Evolutionary conservation across 2,888 invertebrate genomes (phyloP).

Genomic region (Dysmachus trigonus): DNA sequence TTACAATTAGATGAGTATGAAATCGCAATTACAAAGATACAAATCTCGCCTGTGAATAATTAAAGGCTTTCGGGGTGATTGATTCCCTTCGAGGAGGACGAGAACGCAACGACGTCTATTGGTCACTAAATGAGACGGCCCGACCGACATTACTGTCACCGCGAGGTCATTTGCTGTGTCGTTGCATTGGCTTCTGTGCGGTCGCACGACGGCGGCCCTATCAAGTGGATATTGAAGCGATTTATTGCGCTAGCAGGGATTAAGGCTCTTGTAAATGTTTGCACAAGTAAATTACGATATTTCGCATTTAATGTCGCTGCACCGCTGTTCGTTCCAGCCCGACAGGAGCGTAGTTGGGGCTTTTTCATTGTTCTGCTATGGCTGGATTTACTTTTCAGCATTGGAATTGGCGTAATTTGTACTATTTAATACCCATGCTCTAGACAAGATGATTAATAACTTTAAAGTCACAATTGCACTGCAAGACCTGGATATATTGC

Average conservation of each 20-base stretch:
- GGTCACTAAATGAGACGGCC: background rate
- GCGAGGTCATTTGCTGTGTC: background rate
- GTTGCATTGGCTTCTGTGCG: background rate
- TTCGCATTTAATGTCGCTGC: background rate
- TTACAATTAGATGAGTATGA: slow-evolving; percentile 6
- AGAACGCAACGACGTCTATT: background rate
- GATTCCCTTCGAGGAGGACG: background rate
- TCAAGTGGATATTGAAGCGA: background rate
- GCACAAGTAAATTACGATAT: background rate
- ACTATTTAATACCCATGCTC: background rate
- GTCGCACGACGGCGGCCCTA: background rate
- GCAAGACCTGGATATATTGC: background rate
- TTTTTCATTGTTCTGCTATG: background rate
- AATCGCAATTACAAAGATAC: background rate
- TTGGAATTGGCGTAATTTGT: background rate
- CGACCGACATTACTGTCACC: background rate
- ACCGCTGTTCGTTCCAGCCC: background rate
- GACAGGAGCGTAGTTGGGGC: background rate
- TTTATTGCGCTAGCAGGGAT: background rate
- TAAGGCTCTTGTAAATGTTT: background rate
- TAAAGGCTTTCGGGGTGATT: background rate
- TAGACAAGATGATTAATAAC: background rate
- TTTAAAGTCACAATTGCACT: background rate
- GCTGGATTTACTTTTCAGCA: background rate
- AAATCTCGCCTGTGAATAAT: background rate